Conservation (phyloP, 2,888 invertebrate species). For the Oscheius sp. region DNA sequence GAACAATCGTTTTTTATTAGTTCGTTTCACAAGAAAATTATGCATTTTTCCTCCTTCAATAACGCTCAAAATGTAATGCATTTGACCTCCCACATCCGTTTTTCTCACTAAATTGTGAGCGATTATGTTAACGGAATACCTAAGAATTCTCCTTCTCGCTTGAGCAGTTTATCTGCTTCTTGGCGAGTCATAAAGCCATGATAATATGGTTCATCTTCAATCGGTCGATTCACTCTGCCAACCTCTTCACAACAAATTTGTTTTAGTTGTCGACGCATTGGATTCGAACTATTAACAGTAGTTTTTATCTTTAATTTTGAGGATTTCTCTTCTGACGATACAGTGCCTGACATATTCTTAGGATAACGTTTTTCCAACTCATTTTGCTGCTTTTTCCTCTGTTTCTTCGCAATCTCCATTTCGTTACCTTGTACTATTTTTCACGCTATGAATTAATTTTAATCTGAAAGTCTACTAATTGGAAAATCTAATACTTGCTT, state of each 20-base stretch:
- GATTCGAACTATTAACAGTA: neutral
- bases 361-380: conserved; percentile 15
- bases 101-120: conserved; percentile 33
- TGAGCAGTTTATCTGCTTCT: conserved; percentile 40
- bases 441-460: too few relatives aligned
- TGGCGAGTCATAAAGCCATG: conserved; percentile 46
- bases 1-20: conserved; percentile 47
- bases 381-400: neutral
- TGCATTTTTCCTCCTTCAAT: conserved; percentile 24
- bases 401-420: neutral
- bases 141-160: conserved; percentile 46
- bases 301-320: neutral
- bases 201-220: conserved; percentile 46
- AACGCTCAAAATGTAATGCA: conserved; percentile 42
- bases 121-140: neutral
- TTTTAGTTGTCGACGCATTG: neutral
- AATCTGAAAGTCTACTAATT: too few relatives aligned
- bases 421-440: too few relatives aligned
- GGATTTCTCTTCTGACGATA: neutral
- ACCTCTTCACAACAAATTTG: conserved; percentile 39
- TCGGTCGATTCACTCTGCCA: conserved; percentile 36
- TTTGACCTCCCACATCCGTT: conserved; percentile 33
- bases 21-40: conserved; percentile 45
- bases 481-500: neutral
- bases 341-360: conserved; percentile 10